Base-by-base conservation (phyloP, 1,140 invertebrate genomes). In the Mizuhopecten yessoensis region DNA sequence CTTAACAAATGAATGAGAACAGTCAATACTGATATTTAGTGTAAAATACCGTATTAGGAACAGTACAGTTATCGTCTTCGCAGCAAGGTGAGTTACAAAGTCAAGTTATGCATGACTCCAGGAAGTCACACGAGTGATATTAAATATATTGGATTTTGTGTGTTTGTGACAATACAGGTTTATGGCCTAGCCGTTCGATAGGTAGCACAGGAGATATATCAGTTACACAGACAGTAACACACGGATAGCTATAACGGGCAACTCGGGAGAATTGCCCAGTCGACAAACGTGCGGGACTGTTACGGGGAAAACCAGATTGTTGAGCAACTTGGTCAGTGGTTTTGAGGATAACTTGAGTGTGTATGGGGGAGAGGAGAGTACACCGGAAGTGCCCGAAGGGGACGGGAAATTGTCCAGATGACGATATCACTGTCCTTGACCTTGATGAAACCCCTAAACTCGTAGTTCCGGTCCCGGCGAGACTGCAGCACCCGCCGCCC, bases 301-400 rank as follows among this genome's bases (percentile, higher is more conserved):
- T 17, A n/a, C 57, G 23, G 23, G n/a, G 42, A 29, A 75, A 29
- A 29, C 57, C 23, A 75, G n/a, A 75, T 75, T 75, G n/a, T 75
- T 75, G 57, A n/a, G 11, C 5, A 75, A 75, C 57, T 75, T 75
- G n/a, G 7, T 75, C 57, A 75, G 57, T 75, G 57, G 29, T 7
- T 75, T 29, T 5, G 23, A 29, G 57, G n/a, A 75, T 49, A 75
- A 75, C n/a, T 9, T n/a, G 5, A 3, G n/a, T 75, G 57, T 75
- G 57, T 75, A 75, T 75, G 57, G 57, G 57, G 57, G 57, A 75
- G 57, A 75, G 57, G 17, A 75, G 57, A 75, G 57, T 75, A 29
- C 57, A 75, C n/a, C 57, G 57, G 57, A 75, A 75, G 57, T 75
- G 57, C 57, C 57, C 57, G 57, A 75, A 75, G 57, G 57, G 57